Base-by-base conservation (phyloP, 2,113 vertebrate species). In the Bufo gargarizans region DNA sequence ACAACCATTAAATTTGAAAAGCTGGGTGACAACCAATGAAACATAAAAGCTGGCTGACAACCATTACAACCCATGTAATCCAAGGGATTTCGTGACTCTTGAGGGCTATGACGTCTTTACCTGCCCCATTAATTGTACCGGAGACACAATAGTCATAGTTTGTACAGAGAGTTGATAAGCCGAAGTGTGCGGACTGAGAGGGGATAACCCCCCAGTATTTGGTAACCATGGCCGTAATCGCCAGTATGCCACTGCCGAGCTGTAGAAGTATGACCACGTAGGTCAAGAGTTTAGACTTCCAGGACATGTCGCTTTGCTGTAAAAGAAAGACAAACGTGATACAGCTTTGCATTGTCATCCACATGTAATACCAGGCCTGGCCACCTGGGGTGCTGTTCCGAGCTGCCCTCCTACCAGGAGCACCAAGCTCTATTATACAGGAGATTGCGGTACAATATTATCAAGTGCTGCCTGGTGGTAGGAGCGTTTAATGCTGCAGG, bases 201-300 rank as follows among this genome's bases (percentile, higher is more conserved):
- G 86, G 86, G 78, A 87, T 19, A 6, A 11, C 12, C 6, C 65
- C 53, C 86, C 86, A 87, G 78, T 59, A 74, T 4, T 59, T n/a
- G 43, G 86, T 49, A 4, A 82, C 5, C 59, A 86, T 19, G 11
- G 76, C 85, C 5, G 16, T 19, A 7, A 86, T 59, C 0, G 85
- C 76, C n/a, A 86, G 19, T 7, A 86, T 19, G 16, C 55, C 16
- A 33, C 14, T 78, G n/a, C 17, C 58, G 0, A 86, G 3, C 2
- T 53, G 47, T 8, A 86, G 47, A 3, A 67, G 16, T 47, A 74
- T 2, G 43, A 74, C 16, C 71, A 74, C 71, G 6, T 47, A 74
- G 14, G 71, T 20, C 45, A 86, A 9, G 56, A 86, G 50, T 4
- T 33, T 69, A 33, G 50, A 43, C 82, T 71, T 56, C n/a, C 50